Percentiles rank a stretch among this genome's conserved stretches.
Conservation (phyloP, 2,797 vertebrate species). For the Coendou prehensilis region DNA sequence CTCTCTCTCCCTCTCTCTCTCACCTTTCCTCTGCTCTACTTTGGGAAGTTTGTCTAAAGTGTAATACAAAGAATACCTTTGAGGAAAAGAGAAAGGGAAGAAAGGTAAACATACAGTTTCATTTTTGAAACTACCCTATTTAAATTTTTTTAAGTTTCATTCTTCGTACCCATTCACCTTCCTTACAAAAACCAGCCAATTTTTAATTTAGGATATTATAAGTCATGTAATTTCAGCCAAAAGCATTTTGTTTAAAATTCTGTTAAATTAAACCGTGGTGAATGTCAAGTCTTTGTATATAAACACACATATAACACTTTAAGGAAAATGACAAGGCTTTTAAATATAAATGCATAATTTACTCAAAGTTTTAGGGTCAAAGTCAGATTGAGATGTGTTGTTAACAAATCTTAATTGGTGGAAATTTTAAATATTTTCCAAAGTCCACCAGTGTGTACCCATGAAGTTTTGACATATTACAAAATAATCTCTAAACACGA, state of each 20-base stretch:
- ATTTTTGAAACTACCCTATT: conserved; percentile 46
- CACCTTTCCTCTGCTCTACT: conserved; percentile 9
- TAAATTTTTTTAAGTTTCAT: conserved; percentile 32
- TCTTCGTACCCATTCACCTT: not conserved
- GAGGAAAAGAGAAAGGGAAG: not conserved
- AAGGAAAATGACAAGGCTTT: conserved; percentile 53
- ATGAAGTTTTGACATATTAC: not conserved
- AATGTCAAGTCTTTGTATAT: conserved; percentile 1
- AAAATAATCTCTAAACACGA: conserved; percentile 47
- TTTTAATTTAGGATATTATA: conserved; percentile 54
- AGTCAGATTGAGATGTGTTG: not conserved
- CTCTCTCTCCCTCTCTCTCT: not conserved
- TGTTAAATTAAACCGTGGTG: conserved; percentile 52
- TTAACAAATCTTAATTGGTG: conserved; percentile 25
- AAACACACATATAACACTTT: not conserved
- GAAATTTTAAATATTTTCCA: conserved; percentile 52
- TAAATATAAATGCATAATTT: conserved; percentile 50
- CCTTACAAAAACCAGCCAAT: not conserved
- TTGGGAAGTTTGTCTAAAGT: conserved; percentile 44
- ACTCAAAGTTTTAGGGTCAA: not conserved
- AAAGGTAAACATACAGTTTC: conserved; percentile 16
- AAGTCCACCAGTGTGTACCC: not conserved
- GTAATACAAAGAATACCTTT: not conserved
- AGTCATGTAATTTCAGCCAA: conserved; percentile 2
- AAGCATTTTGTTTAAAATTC: conserved; percentile 68